Evolutionary conservation across 2,888 invertebrate genomes (phyloP).

Genomic region (Drosophila trichaetosa): DNA sequence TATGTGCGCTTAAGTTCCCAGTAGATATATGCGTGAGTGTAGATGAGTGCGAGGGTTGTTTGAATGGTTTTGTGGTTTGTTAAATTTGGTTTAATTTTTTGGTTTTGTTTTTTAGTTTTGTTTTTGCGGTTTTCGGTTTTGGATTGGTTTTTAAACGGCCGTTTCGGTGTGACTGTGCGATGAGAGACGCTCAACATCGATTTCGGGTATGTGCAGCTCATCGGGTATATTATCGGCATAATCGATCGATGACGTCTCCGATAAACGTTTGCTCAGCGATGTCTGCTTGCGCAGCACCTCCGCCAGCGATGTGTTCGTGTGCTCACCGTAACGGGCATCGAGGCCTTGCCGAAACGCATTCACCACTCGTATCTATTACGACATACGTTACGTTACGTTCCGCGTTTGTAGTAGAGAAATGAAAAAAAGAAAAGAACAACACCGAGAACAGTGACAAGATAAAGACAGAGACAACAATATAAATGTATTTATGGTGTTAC

Average conservation of each 20-base stretch:
- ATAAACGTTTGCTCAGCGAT: slow-evolving; percentile 95
- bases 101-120: slow-evolving; percentile 76
- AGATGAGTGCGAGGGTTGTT: slow-evolving; percentile 9
- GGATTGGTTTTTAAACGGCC: slow-evolving; percentile 89
- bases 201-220: slow-evolving; percentile 94
- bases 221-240: slow-evolving; percentile 95
- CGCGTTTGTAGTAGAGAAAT: slow-evolving; percentile 18
- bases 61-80: slow-evolving; percentile 2
- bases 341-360: slow-evolving; percentile 99
- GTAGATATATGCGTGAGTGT: slow-evolving; percentile 12
- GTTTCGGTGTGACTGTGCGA: slow-evolving; percentile 98
- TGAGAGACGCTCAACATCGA: slow-evolving; percentile 96
- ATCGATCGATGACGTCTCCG: slow-evolving; percentile 96
- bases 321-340: slow-evolving; percentile 96
- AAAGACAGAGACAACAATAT: slow-evolving; percentile 55
- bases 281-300: slow-evolving; percentile 97
- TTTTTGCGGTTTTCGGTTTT: neutral
- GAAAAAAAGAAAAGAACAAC: slow-evolving; percentile 66
- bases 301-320: slow-evolving; percentile 95
- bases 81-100: neutral
- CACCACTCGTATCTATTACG: slow-evolving; percentile 97
- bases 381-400: neutral
- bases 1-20: slow-evolving; percentile 17
- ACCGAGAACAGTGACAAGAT: slow-evolving; percentile 65
- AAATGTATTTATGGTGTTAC: slow-evolving; percentile 12